A percentile compares a stretch with the other conserved stretches of the same genome.
Evolutionary conservation across 2,888 invertebrate species (phyloP).

Genomic region (Oscheius sp.): DNA sequence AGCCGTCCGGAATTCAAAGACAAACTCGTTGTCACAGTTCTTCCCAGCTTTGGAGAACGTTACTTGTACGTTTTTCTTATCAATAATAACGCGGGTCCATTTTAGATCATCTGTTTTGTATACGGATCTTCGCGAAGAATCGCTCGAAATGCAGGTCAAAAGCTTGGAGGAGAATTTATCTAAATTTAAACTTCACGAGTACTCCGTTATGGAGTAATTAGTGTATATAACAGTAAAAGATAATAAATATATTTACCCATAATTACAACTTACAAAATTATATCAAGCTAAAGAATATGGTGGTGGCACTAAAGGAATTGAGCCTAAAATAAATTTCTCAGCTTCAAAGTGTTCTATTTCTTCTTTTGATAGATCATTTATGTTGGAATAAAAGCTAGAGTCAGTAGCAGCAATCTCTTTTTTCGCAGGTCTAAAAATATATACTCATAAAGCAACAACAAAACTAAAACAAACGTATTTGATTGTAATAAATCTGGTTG

Average conservation of each 20-base stretch:
- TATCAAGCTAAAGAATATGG: conserved; percentile 12
- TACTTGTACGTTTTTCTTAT: conserved; percentile 69
- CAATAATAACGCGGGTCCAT: too few relatives aligned
- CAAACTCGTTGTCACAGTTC: conserved; percentile 69
- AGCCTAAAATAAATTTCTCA: conserved; percentile 1
- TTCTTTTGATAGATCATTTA: neutral
- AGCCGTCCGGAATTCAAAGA: conserved; percentile 63
- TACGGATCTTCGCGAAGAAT: conserved; percentile 63
- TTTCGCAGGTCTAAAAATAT: neutral
- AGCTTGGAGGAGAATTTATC: conserved; percentile 62
- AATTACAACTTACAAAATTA: neutral
- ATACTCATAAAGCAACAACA: too few relatives aligned
- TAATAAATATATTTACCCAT: neutral
- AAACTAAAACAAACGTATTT: too few relatives aligned
- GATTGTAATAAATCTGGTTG: too few relatives aligned
- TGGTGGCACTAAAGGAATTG: conserved; percentile 11
- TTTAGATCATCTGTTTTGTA: conserved; percentile 66
- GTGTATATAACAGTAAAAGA: neutral
- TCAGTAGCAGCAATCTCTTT: neutral
- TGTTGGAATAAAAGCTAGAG: neutral
- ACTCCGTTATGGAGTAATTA: conserved; percentile 41
- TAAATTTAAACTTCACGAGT: conserved; percentile 62
- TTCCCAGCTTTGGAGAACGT: conserved; percentile 71
- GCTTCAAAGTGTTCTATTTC: neutral
- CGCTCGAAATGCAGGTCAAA: conserved; percentile 59